These are phyloP conservation scores for Notolepis coatsorum DNA, from an alignment of 2,797 vertebrate species.

Conservation along the genomic window DNA sequence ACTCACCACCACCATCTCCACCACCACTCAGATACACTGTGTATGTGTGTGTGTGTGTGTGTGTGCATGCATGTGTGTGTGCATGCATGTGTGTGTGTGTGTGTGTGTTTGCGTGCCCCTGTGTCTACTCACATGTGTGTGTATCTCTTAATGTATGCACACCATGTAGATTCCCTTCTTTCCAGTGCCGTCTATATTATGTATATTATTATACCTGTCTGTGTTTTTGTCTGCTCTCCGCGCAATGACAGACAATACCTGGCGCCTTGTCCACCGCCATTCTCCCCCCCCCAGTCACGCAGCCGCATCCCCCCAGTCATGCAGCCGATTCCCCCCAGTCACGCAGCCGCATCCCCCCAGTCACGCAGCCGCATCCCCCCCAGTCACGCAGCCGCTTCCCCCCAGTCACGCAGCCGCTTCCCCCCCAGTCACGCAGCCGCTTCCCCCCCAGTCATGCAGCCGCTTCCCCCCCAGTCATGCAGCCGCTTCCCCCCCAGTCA, in stretches of 20 bases:
- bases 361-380: neutral
- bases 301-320: constrained; percentile 13
- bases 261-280: constrained; percentile 62
- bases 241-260: constrained; percentile 70
- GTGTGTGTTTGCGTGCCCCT: constrained; percentile 16
- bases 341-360: neutral
- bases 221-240: constrained; percentile 63
- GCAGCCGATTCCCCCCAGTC: constrained; percentile 13
- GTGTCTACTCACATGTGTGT: constrained; percentile 4
- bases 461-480: constrained; percentile 18
- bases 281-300: constrained; percentile 23
- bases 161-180: constrained; percentile 55
- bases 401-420: too few relatives aligned
- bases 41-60: constrained; percentile 16
- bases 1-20: constrained; percentile 66
- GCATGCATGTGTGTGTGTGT: constrained; percentile 25
- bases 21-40: constrained; percentile 48
- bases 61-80: constrained; percentile 28
- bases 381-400: constrained; percentile 20
- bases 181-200: constrained; percentile 62
- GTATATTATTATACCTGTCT: constrained; percentile 70
- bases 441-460: constrained; percentile 17
- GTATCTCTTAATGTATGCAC: constrained; percentile 52
- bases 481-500: constrained; percentile 19
- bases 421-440: constrained; percentile 13